Conservation (phyloP, 2,113 vertebrate genomes). For the Proterorhinus semilunaris region DNA sequence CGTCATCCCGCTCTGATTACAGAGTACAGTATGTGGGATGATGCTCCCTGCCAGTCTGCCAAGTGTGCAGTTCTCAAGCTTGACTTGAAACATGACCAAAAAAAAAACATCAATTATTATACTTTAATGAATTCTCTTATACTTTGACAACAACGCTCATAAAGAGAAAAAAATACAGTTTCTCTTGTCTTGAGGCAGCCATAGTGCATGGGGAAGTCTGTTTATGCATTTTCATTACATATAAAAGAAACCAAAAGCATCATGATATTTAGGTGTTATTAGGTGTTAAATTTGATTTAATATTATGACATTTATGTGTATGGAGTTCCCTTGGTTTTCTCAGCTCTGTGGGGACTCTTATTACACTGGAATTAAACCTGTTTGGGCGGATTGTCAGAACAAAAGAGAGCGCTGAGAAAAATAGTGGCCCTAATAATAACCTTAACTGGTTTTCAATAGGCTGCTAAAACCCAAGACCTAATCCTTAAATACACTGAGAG, state of each 20-base stretch:
- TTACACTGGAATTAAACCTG: not conserved
- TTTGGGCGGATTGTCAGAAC: not conserved
- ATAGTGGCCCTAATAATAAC: slow-evolving; percentile 19
- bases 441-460: slow-evolving; percentile 51
- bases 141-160: not conserved
- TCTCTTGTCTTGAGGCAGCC: too few relatives aligned
- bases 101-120: not conserved
- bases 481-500: slow-evolving; percentile 62
- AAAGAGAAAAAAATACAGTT: too few relatives aligned
- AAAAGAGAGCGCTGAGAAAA: not conserved
- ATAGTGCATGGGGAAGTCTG: not conserved
- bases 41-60: slow-evolving; percentile 11
- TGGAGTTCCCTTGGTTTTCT: not conserved
- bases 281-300: not conserved
- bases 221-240: not conserved
- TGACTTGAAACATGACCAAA: not conserved
- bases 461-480: slow-evolving; percentile 47
- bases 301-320: not conserved
- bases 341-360: not conserved
- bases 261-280: not conserved
- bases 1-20: slow-evolving; percentile 32
- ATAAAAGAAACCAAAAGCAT: not conserved
- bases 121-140: not conserved
- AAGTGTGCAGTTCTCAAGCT: slow-evolving; percentile 5
- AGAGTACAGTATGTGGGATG: slow-evolving; percentile 23